Evolutionary conservation across 2,113 vertebrate genomes (phyloP).

Genomic region (Cryptomyrus ogoouensis): DNA sequence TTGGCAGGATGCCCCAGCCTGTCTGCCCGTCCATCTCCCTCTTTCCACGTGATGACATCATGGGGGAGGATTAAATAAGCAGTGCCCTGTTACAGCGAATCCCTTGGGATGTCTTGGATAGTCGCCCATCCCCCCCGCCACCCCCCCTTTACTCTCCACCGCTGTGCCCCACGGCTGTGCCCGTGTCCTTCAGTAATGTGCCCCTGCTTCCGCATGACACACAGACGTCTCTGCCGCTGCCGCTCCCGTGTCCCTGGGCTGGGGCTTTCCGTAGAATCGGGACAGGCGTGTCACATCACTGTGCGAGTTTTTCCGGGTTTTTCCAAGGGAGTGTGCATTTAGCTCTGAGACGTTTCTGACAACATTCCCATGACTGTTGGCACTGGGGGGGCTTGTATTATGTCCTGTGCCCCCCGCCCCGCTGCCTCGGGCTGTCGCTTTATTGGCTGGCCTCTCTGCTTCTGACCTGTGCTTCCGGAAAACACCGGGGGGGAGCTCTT

Average conservation of each 20-base stretch:
- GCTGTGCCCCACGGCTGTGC: not conserved
- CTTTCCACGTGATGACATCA: not conserved
- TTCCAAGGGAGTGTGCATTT: not conserved
- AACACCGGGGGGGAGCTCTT: not conserved
- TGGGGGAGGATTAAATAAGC: not conserved
- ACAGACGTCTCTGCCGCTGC: no score
- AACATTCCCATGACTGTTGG: not conserved
- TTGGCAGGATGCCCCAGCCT: not conserved
- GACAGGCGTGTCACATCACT: not conserved
- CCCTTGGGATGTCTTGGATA: not conserved
- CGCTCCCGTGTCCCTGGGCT: not conserved
- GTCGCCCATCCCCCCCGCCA: not conserved
- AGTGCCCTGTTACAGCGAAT: not conserved
- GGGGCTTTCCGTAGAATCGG: not conserved
- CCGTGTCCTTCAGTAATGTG: not conserved
- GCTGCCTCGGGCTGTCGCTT: not conserved
- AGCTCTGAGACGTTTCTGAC: not conserved
- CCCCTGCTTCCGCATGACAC: no score
- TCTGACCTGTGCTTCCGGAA: not conserved
- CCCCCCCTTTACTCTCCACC: not conserved
- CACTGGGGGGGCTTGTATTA: not conserved
- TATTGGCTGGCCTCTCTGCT: not conserved
- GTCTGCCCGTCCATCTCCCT: not conserved
- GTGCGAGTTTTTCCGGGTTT: not conserved
- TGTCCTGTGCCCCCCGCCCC: not conserved